Base-by-base conservation (phyloP, 1,140 invertebrate species). In the Lucilia sericata region DNA sequence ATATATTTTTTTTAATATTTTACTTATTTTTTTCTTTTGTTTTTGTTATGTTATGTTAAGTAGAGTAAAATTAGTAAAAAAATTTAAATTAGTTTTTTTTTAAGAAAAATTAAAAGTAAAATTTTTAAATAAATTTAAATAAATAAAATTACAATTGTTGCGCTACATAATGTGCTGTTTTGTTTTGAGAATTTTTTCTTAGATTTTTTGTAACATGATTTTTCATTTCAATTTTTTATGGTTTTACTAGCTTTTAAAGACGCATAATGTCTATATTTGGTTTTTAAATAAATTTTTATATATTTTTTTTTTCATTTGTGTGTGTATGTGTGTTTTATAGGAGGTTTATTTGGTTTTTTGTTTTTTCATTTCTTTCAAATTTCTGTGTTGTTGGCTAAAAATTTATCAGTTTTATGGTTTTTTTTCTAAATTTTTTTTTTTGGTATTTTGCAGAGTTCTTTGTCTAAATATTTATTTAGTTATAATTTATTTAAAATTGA, bases 121-220 rank as follows among this genome's bases (percentile, higher is more conserved):
- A 84, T 84, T 21, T 51, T 30, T 83, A 49, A 42, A 25, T 19
- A 70, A 70, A 70, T 21, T 51, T 49, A 49, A 78, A 19, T 49
- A 21, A 80, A 36, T 19, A 25, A 42, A 42, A 42, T 42, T 42
- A 42, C 5, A 47, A 47, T 78, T 82, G 65, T 82, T 82, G 78
- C 78, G 42, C 78, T 81, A 81, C 47, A 65, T 30, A 82, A 60
- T 65, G 81, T 84, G 78, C 80, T 60, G 81, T 55, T 82, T 83
- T 83, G 36, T 74, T 36, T 84, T 82, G 60, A 84, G 76, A 74
- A 84, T 84, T 74, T 84, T 74, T 84, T 34, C n/a, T 21, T 83
- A n/a, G n/a, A n/a, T 83, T 74, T 70, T 70, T 70, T 7, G n/a
- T n/a, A n/a, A n/a, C n/a, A 8, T 19, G 5, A 65, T 30, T 19